These are phyloP conservation scores for Kuschelorhynchus macadamiae DNA, from an alignment of 2,888 invertebrate species.

Conservation along the genomic window DNA sequence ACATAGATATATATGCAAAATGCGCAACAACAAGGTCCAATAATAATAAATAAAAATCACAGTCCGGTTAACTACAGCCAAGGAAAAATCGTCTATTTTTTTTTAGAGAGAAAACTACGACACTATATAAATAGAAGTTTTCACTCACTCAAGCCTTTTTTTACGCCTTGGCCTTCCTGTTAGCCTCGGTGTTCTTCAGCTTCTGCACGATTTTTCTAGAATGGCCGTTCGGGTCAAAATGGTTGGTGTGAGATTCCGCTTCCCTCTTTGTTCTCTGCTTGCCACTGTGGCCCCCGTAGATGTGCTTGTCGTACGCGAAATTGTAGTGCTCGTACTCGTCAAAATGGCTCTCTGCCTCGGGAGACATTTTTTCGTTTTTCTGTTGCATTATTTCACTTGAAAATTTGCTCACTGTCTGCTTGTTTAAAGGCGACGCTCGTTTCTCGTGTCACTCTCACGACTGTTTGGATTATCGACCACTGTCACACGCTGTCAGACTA, in stretches of 20 bases:
- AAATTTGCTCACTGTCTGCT: too few relatives aligned
- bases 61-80: conserved; percentile 43
- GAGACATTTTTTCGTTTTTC: conserved; percentile 36
- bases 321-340: conserved; percentile 97
- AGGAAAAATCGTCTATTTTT: conserved; percentile 29
- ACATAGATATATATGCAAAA: conserved; percentile 10
- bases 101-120: too few relatives aligned
- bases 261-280: conserved; percentile 51
- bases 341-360: conserved; percentile 78
- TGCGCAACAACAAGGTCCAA: conserved; percentile 18
- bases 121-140: too few relatives aligned
- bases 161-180: conserved; percentile 73
- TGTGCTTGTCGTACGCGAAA: conserved; percentile 92
- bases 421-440: too few relatives aligned
- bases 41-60: conserved; percentile 45
- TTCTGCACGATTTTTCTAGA: conserved; percentile 92
- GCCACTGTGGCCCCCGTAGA: conserved; percentile 89
- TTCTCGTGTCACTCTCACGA: too few relatives aligned
- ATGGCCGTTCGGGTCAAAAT: conserved; percentile 93
- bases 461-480: too few relatives aligned
- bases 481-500: too few relatives aligned
- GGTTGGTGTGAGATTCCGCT: conserved; percentile 90
- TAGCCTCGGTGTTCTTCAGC: conserved; percentile 86
- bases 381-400: conserved; percentile 43
- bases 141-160: conserved; percentile 16